Base-by-base conservation (phyloP, 2,113 vertebrate species). In the Rafetus swinhoei region DNA sequence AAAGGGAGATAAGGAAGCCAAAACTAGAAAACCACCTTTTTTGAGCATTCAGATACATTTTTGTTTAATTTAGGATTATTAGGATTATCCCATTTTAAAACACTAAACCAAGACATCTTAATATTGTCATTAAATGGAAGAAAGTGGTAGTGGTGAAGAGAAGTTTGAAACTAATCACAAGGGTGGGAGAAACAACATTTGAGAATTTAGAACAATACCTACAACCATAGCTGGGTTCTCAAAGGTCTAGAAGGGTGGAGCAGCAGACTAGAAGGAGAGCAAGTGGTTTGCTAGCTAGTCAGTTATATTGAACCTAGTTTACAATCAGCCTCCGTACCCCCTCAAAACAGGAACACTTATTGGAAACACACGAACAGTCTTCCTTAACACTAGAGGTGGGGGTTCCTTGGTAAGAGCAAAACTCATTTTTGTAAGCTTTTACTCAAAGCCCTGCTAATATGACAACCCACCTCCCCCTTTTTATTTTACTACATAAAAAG, bases 401-500 rank as follows among this genome's bases (percentile, higher is more conserved):
- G n/a, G 77, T 65, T 79, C 53, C 56, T 91, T 82, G 39, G 11
- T 76, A 45, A 77, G 74, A 25, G 45, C 39, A 50, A 77, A 77
- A 84, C 82, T 80, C 86, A 88, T 87, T 95, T 94, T 82, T 82
- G 72, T 89, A 91, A 81, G 90, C 88, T 55, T 81, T 90, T 50
- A 81, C 16, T 45, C 35, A 86, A 35, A 90, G 69, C 13, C 82
- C 90, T 88, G 85, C 85, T 5, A 82, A 93, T 54, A 82, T 21
- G 79, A 87, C 87, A 93, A 95, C 86, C 85, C 32, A 84, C 85
- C 45, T 92, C 57, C 90, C 57, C 54, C 56, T 92, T 91, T 94
- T 87, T 29, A 88, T 87, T 90, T 93, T 94, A 86, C 87, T 90
- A 90, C 1, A 92, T 32, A 59, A 12, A 93, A 96, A 94, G 82